phyloP scores from a whole-genome alignment of 2,888 invertebrate species.

The Flexamia atlantica region DNA sequence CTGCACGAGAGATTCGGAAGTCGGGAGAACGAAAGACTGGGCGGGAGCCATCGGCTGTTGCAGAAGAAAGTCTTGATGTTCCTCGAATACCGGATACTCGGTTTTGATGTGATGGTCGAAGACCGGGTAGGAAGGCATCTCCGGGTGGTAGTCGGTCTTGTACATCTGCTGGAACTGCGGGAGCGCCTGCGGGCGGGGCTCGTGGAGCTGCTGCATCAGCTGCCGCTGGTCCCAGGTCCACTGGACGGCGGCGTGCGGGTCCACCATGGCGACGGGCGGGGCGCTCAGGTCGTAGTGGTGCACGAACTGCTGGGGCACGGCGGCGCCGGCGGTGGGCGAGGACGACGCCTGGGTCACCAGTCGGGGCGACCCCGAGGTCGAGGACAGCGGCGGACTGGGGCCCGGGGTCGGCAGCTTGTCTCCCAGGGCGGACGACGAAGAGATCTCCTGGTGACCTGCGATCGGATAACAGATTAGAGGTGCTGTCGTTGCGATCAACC shows the following conservation, averaged over 20 bases:
- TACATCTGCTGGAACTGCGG: conserved; percentile 30
- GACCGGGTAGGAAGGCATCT: conserved; percentile 16
- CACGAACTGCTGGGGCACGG: conserved; percentile 30
- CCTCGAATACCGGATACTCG: conserved; percentile 19
- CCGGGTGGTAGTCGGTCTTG: not conserved
- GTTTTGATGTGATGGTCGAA: conserved; percentile 41
- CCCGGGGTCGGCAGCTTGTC: conserved; percentile 63
- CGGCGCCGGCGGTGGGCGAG: conserved; percentile 56
- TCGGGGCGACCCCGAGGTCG: conserved; percentile 52
- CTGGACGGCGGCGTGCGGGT: conserved; percentile 33
- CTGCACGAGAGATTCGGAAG: not conserved
- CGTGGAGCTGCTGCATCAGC: conserved; percentile 23
- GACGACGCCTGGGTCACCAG: conserved; percentile 13
- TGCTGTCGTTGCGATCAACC: no score
- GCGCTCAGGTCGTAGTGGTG: conserved; percentile 4
- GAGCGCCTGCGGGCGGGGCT: conserved; percentile 69
- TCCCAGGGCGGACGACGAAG: conserved; percentile 63
- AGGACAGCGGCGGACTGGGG: conserved; percentile 64
- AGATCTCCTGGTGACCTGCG: conserved; percentile 65
- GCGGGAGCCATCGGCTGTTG: not conserved
- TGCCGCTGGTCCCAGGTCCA: conserved; percentile 62
- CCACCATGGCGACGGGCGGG: not conserved
- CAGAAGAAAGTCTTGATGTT: conserved; percentile 7
- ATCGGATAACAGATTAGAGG: not conserved
- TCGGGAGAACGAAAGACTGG: conserved; percentile 25